These are phyloP conservation scores for Liopterus haemorrhoidalis DNA, from an alignment of 2,888 invertebrate genomes.

Conservation along the genomic window DNA sequence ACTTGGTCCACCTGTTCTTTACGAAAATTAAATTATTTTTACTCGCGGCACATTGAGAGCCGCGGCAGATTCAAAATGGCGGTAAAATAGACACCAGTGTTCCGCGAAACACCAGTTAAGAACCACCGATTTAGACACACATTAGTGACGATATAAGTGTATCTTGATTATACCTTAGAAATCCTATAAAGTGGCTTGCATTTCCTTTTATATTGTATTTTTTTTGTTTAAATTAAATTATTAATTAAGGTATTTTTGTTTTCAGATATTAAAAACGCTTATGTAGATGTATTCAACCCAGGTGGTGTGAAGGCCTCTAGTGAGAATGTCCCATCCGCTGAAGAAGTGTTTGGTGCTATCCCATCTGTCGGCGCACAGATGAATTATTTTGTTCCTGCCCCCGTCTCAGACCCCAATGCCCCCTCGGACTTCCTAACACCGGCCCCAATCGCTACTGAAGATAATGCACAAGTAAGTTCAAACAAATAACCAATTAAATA, in stretches of 20 bases:
- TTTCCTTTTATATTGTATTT: too few relatives aligned
- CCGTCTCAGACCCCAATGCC: conserved; percentile 51
- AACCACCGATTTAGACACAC: too few relatives aligned
- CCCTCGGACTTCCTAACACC: conserved; percentile 54
- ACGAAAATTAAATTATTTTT: too few relatives aligned
- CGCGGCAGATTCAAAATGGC: too few relatives aligned
- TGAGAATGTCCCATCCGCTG: conserved; percentile 40
- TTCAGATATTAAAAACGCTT: conserved; percentile 74
- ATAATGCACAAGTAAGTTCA: conserved; percentile 38
- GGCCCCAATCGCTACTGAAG: conserved; percentile 31
- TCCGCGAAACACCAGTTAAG: too few relatives aligned
- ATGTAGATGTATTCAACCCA: conserved; percentile 86
- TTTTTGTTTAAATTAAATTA: too few relatives aligned
- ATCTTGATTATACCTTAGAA: too few relatives aligned
- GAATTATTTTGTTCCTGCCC: conserved; percentile 53
- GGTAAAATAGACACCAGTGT: too few relatives aligned
- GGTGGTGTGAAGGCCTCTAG: conserved; percentile 48
- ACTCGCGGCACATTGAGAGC: too few relatives aligned
- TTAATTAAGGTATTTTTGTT: conserved; percentile 27
- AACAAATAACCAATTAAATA: conserved; percentile 10
- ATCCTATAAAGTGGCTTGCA: too few relatives aligned
- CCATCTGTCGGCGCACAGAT: conserved; percentile 41
- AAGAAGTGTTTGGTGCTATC: conserved; percentile 35
- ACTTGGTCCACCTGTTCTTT: too few relatives aligned
- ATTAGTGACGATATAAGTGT: too few relatives aligned